Conservation (phyloP, 2,113 vertebrate species). For the Loxodonta africana region DNA sequence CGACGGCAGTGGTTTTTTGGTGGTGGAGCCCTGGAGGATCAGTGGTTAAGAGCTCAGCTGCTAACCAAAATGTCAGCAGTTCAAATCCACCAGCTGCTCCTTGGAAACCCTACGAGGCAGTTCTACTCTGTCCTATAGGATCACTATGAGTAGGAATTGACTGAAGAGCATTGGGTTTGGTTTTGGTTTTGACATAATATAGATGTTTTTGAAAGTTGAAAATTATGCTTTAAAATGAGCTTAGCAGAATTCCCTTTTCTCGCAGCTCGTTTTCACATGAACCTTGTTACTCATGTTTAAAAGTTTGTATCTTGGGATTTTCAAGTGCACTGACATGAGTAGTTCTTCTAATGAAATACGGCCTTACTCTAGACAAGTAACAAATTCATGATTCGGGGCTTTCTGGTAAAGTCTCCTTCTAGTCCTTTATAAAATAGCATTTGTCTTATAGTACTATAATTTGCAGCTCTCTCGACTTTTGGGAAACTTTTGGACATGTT, state of each 20-base stretch:
- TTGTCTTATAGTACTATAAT: slow-evolving; percentile 48
- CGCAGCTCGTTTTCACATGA: not conserved
- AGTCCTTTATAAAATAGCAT: not conserved
- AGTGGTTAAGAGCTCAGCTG: no score
- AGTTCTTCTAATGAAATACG: not conserved
- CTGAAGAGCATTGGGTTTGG: no score
- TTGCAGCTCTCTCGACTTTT: slow-evolving; percentile 23
- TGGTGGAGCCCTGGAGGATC: no score
- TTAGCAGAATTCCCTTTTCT: not conserved
- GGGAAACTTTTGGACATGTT: not conserved
- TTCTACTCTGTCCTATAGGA: no score
- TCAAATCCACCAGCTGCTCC: no score
- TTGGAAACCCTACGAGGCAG: no score
- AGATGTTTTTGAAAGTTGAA: not conserved
- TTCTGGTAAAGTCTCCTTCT: not conserved
- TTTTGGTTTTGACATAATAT: not conserved
- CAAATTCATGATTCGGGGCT: not conserved
- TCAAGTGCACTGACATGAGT: not conserved
- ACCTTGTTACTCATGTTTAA: not conserved
- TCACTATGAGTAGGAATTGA: no score
- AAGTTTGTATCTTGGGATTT: not conserved
- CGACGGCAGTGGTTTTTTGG: no score
- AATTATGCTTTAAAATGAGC: slow-evolving; percentile 11
- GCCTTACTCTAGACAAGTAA: not conserved
- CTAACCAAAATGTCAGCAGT: no score